Percentiles rank a stretch among this genome's conserved stretches.
phyloP scores from a whole-genome alignment of 23 tunicate genomes.

The Halocynthia roretzi region DNA sequence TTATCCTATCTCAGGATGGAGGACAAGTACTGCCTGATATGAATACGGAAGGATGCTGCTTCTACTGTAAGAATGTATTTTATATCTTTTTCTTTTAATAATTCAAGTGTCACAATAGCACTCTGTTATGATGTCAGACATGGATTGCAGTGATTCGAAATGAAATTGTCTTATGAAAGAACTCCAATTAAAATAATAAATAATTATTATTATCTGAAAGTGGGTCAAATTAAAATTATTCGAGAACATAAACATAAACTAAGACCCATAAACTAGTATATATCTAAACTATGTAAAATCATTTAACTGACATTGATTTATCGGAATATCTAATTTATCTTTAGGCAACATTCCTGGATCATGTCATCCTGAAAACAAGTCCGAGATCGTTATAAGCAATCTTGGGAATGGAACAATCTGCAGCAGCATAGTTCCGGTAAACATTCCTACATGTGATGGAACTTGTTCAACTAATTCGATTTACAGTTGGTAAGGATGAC shows the following conservation, averaged over 20 bases:
- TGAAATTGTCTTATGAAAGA: too few species aligned
- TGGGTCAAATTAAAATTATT: too few species aligned
- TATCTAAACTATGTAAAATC: background rate
- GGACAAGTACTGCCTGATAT: conserved; percentile 20
- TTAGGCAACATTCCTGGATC: conserved; percentile 3
- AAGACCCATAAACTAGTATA: background rate
- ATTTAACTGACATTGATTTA: background rate
- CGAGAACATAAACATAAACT: too few species aligned
- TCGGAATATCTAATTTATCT: background rate
- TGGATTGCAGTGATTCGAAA: too few species aligned
- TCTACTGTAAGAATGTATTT: background rate
- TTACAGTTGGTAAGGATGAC: background rate
- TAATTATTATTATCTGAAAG: too few species aligned
- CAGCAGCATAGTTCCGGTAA: background rate
- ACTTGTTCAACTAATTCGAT: conserved; percentile 10
- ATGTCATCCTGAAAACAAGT: background rate
- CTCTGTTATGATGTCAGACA: too few species aligned
- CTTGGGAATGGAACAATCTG: background rate
- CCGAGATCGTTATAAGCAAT: background rate
- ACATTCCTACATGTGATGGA: conserved; percentile 9
- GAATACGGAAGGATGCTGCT: conserved; percentile 17
- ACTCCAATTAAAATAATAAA: too few species aligned
- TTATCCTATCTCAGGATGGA: conserved; percentile 4
- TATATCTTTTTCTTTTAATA: too few species aligned
- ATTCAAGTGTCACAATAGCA: too few species aligned